Evolutionary conservation across 2,888 invertebrate species (phyloP).

Genomic region (Nemapogon koenigi): DNA sequence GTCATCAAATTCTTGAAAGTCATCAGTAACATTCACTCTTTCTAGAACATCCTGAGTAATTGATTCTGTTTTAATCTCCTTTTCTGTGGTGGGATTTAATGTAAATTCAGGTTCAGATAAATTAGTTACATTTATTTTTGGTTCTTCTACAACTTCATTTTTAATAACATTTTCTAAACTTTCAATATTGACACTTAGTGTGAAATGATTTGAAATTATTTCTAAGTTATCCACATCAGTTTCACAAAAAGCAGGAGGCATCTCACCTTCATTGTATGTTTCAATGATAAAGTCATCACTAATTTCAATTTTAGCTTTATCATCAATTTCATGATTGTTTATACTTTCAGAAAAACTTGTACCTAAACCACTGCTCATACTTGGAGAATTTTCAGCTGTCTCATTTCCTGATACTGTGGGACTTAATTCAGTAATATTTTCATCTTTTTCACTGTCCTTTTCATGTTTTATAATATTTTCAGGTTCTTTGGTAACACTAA

Average conservation of each 20-base stretch:
- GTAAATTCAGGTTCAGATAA: slow-evolving; percentile 2
- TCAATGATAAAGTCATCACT: slow-evolving; percentile 4
- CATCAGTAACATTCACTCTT: no score
- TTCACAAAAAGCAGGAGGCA: slow-evolving; percentile 2
- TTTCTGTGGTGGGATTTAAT: neutral
- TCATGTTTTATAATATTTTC: slow-evolving; percentile 1
- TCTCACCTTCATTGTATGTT: slow-evolving; percentile 3
- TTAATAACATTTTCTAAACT: slow-evolving; percentile 1
- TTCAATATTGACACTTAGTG: neutral
- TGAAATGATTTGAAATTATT: neutral
- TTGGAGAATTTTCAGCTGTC: slow-evolving; percentile 6
- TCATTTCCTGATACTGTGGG: slow-evolving; percentile 3
- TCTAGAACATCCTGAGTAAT: no score
- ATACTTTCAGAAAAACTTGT: slow-evolving; percentile 20
- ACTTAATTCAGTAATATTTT: slow-evolving; percentile 4
- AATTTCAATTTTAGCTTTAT: slow-evolving; percentile 4
- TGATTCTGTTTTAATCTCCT: slow-evolving; percentile 1
- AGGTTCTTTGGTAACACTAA: slow-evolving; percentile 10
- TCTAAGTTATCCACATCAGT: neutral
- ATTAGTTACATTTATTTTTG: neutral
- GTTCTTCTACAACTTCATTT: slow-evolving; percentile 1
- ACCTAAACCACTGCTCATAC: neutral
- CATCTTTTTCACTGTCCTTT: slow-evolving; percentile 2
- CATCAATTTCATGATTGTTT: slow-evolving; percentile 28
- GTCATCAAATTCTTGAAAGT: slow-evolving; percentile 42